phyloP scores from a whole-genome alignment of 2,113 vertebrate genomes.

The Chamaetylas fuelleborni region DNA sequence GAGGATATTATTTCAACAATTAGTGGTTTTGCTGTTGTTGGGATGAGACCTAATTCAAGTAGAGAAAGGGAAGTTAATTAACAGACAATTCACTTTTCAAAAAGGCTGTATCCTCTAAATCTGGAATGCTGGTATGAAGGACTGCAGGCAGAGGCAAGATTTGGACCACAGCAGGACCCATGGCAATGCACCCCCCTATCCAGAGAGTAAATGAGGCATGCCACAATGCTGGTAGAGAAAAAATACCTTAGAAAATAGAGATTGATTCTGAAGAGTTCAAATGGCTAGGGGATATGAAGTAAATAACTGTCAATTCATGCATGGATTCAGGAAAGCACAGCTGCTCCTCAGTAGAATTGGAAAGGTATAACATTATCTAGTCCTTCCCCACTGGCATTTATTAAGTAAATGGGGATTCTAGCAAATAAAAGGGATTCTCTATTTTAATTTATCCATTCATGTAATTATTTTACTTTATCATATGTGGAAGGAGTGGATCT shows the following conservation, averaged over 20 bases:
- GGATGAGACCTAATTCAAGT: not conserved
- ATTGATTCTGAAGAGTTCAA: not conserved
- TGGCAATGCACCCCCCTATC: not conserved
- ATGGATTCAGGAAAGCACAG: not conserved
- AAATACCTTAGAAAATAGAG: not conserved
- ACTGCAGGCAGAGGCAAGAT: not conserved
- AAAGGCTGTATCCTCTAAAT: not conserved
- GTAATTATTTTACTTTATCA: not conserved
- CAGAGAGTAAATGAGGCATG: not conserved
- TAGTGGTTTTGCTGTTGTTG: not conserved
- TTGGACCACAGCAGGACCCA: not conserved
- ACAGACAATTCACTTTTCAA: not conserved
- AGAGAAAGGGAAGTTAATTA: not conserved
- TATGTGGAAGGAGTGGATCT: rapidly evolving
- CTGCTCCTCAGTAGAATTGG: not conserved
- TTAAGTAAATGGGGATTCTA: not conserved
- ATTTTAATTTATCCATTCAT: not conserved
- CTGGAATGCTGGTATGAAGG: not conserved
- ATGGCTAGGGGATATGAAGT: rapidly evolving
- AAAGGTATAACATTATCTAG: not conserved
- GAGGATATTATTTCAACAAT: not conserved
- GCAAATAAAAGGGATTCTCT: not conserved
- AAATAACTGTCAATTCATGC: not conserved
- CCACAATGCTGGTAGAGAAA: not conserved
- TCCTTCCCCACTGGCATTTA: rapidly evolving